These are phyloP conservation scores for Caloenas nicobarica DNA, from an alignment of 2,113 vertebrate species.

Conservation along the genomic window DNA sequence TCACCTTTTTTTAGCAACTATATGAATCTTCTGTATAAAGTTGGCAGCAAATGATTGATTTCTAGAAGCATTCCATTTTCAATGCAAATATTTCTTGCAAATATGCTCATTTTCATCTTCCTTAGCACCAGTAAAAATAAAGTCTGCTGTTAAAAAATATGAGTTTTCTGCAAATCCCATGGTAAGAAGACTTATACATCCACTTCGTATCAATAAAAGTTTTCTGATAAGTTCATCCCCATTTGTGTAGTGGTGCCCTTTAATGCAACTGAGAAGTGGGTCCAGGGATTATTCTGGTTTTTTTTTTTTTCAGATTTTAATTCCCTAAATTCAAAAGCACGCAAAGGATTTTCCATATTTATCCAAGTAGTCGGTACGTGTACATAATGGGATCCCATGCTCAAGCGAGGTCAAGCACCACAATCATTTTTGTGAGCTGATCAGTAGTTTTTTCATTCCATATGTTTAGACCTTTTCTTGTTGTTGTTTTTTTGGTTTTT, in stretches of 20 bases:
- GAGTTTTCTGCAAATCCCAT: not conserved
- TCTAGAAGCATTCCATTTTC: not conserved
- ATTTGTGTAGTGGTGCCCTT: not conserved
- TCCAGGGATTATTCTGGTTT: not conserved
- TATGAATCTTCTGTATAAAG: not conserved
- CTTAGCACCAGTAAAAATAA: not conserved
- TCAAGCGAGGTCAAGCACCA: not conserved
- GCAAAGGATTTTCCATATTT: constrained; percentile 25
- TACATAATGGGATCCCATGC: not conserved
- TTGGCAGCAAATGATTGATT: not conserved
- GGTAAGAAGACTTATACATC: not conserved
- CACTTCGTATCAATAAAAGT: not conserved
- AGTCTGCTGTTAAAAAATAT: not conserved
- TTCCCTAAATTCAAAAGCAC: constrained; percentile 20
- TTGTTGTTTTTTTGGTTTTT: not conserved
- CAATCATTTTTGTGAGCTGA: not conserved
- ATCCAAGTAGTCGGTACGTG: not conserved
- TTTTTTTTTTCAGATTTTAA: not conserved
- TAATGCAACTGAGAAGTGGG: not conserved
- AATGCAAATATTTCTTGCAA: not conserved
- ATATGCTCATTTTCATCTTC: not conserved
- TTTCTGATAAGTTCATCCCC: not conserved
- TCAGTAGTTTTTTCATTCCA: not conserved
- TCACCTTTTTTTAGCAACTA: not conserved
- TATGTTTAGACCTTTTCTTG: not conserved